Conservation (phyloP, 2,888 invertebrate genomes). For the Strigamia maritima region DNA sequence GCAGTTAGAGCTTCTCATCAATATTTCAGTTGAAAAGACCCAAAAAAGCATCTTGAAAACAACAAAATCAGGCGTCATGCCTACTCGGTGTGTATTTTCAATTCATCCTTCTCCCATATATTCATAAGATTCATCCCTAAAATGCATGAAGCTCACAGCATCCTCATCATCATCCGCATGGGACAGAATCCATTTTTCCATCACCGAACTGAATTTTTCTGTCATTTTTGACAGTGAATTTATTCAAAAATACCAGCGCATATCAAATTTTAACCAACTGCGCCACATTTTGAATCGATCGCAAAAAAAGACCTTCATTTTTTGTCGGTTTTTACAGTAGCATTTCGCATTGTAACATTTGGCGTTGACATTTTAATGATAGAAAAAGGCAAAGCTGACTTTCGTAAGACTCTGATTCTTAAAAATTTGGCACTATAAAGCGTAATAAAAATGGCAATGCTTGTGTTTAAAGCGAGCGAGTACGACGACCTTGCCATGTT, state of each 20-base stretch:
- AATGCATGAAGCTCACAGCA: slow-evolving; percentile 15
- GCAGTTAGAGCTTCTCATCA: not conserved
- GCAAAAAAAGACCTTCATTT: not conserved
- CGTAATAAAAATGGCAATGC: not conserved
- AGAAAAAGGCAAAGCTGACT: not conserved
- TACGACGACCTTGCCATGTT: slow-evolving; percentile 15
- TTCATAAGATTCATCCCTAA: not conserved
- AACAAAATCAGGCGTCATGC: not conserved
- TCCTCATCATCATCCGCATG: slow-evolving; percentile 2
- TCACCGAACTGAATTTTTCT: not conserved
- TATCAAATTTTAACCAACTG: slow-evolving; percentile 4
- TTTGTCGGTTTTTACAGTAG: not conserved
- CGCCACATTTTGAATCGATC: slow-evolving; percentile 24
- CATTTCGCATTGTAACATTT: not conserved
- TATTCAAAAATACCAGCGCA: not conserved
- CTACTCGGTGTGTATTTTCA: not conserved
- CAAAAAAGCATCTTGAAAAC: not conserved
- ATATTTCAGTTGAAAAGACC: not conserved
- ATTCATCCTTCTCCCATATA: not conserved
- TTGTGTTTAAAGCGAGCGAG: not conserved
- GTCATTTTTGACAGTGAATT: not conserved
- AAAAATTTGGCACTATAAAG: not conserved
- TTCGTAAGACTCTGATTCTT: not conserved
- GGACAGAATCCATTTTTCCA: slow-evolving; percentile 7
- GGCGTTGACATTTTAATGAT: not conserved